Base-by-base conservation (phyloP, 2,888 invertebrate genomes). In the Ischnura elegans region DNA sequence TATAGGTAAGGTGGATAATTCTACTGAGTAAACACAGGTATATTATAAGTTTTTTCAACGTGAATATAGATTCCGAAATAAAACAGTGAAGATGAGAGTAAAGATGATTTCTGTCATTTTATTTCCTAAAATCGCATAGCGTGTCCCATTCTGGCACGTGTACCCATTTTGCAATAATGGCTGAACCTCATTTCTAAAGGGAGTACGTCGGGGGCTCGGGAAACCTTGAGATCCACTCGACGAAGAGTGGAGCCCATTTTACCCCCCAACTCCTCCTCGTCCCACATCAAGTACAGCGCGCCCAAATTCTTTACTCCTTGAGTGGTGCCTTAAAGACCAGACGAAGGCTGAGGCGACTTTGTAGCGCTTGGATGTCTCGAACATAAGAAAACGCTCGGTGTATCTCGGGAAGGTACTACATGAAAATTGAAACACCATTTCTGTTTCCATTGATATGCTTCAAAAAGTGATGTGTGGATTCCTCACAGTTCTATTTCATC, bases 141-240 rank as follows among this genome's bases (percentile, higher is more conserved):
- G 16, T 3, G 29, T 36, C 36, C 13, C 76, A 8, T 13, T 2
- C 13, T 13, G 29, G 36, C 16, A 36, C 76, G 76, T 76, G 76
- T 76, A 36, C 36, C 36, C 76, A 76, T 76, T 76, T 25, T 16
- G 13, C n/a, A 25, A 76, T 76, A 36, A 76, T 2, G 29, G 29
- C 29, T 36, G 76, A 76, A 76, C 76, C 76, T 76, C 76, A n/a
- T 76, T 76, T 76, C 36, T 10, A 36, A 76, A 76, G 51, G 61
- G 10, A 76, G 29, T 36, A 29, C 76, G 76, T 76, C 76, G 29
- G 21, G 36, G 76, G 76, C 36, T 76, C 25, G 76, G 10, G 36
- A 76, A 76, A 76, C 76, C 36, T 76, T 76, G 76, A 36, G 76
- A 76, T 36, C 76, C 76, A 76, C 76, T 76, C 36, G 10, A 36